A percentile compares a stretch with the other conserved stretches of the same genome.
Evolutionary conservation across 2,888 invertebrate genomes (phyloP).

Genomic region (Drosophila melanocephala): DNA sequence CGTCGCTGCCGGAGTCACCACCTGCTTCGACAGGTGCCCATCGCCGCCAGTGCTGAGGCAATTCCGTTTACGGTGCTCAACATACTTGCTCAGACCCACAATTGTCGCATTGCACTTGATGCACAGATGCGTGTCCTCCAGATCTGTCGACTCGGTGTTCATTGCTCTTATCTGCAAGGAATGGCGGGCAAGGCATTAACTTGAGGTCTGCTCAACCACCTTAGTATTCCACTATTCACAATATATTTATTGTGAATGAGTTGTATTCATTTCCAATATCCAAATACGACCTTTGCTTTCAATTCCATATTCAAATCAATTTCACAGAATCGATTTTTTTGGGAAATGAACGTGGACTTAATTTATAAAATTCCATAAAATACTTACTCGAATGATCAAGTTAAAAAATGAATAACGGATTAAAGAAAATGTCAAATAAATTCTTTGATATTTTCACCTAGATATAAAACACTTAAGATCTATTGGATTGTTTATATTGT

Average conservation of each 20-base stretch:
- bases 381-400: not conserved
- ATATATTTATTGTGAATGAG: too few species aligned
- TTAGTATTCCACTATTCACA: not conserved
- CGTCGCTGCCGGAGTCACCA: slow-evolving; percentile 6
- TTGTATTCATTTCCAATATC: too few species aligned
- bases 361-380: not conserved
- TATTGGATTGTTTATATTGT: not conserved
- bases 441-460: too few species aligned
- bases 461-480: too few species aligned
- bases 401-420: too few species aligned
- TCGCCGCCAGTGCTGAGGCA: slow-evolving; percentile 85
- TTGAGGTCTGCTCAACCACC: not conserved
- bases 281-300: too few species aligned
- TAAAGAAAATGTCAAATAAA: not conserved
- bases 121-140: slow-evolving; percentile 94
- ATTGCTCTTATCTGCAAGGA: slow-evolving; percentile 12
- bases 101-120: slow-evolving; percentile 94
- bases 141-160: slow-evolving; percentile 86
- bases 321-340: too few species aligned
- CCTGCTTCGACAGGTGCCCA: slow-evolving; percentile 10
- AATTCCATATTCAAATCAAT: too few species aligned
- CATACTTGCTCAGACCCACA: slow-evolving; percentile 93
- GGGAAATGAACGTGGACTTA: too few species aligned
- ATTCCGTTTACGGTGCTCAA: slow-evolving; percentile 91
- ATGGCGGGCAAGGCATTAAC: not conserved